phyloP scores from a whole-genome alignment of 2,797 vertebrate species.

The Apogon hyalosoma region DNA sequence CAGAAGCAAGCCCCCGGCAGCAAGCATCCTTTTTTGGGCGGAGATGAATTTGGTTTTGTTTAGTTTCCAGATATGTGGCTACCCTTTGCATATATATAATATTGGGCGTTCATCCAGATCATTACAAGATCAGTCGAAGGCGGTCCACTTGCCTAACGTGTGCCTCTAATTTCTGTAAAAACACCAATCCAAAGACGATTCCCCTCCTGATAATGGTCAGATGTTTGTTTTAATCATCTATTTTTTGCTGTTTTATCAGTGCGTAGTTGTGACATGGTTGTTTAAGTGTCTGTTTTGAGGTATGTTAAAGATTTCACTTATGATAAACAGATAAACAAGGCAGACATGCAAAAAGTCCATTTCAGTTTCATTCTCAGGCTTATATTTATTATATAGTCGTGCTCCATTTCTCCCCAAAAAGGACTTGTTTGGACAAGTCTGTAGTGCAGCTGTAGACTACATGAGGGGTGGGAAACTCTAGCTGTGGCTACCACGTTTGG shows the following conservation, averaged over 20 bases:
- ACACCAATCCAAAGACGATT: constrained; percentile 45
- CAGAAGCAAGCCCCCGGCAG: constrained; percentile 59
- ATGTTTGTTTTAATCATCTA: background rate
- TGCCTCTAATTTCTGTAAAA: constrained; percentile 10
- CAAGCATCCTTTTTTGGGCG: constrained; percentile 1
- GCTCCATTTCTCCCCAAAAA: background rate
- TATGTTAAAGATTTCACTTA: constrained; percentile 35
- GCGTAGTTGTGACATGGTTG: constrained; percentile 4
- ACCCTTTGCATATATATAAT: background rate
- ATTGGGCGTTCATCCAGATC: constrained; percentile 17
- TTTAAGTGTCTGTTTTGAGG: constrained; percentile 43
- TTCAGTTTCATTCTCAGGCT: constrained; percentile 13
- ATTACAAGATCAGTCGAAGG: constrained; percentile 17
- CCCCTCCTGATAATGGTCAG: constrained; percentile 3
- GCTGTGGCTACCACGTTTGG: background rate
- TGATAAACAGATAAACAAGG: constrained; percentile 37
- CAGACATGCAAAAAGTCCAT: constrained; percentile 3
- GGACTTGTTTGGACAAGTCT: background rate
- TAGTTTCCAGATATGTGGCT: background rate
- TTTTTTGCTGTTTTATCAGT: background rate
- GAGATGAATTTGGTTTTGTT: background rate
- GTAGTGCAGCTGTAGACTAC: background rate
- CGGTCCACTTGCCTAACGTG: constrained; percentile 8
- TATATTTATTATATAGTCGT: background rate
- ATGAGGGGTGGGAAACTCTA: constrained; percentile 8